A percentile compares a stretch with the other conserved stretches of the same genome.
Conservation (phyloP, 2,888 invertebrate genomes). For the Hyposoter dolosus region DNA sequence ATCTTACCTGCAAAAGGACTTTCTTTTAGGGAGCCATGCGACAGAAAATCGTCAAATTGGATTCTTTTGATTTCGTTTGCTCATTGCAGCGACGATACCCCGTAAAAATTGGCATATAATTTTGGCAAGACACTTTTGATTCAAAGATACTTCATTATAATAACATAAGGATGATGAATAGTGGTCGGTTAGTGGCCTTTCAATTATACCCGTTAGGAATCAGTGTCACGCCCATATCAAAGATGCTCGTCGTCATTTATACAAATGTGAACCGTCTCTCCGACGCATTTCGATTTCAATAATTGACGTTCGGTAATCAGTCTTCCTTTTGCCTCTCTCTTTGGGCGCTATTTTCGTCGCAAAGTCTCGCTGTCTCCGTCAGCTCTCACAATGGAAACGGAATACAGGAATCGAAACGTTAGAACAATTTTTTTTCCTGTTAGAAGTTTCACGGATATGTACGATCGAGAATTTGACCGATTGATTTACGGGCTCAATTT, state of each 20-base stretch:
- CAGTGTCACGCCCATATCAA: slow-evolving; percentile 35
- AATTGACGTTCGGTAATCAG: slow-evolving; percentile 5
- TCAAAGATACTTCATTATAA: neutral
- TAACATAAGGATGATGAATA: neutral
- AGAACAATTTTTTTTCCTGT: neutral
- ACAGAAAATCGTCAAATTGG: neutral
- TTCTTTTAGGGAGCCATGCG: neutral
- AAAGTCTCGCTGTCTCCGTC: neutral
- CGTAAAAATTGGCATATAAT: neutral
- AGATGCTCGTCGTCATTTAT: slow-evolving; percentile 20
- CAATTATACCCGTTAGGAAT: slow-evolving; percentile 17
- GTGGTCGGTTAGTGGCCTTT: neutral
- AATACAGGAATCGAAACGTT: neutral
- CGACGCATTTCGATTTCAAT: slow-evolving; percentile 28
- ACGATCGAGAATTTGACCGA: neutral
- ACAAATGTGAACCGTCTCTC: slow-evolving; percentile 18
- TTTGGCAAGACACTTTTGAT: neutral
- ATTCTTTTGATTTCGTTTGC: neutral
- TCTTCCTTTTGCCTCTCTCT: slow-evolving; percentile 4
- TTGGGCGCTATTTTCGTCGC: neutral
- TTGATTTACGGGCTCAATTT: neutral
- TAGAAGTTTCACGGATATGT: neutral
- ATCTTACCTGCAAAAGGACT: neutral
- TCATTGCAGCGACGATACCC: neutral
- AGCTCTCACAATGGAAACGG: neutral